phyloP scores from a whole-genome alignment of 2,888 invertebrate genomes.

The Drosophila prolongata region DNA sequence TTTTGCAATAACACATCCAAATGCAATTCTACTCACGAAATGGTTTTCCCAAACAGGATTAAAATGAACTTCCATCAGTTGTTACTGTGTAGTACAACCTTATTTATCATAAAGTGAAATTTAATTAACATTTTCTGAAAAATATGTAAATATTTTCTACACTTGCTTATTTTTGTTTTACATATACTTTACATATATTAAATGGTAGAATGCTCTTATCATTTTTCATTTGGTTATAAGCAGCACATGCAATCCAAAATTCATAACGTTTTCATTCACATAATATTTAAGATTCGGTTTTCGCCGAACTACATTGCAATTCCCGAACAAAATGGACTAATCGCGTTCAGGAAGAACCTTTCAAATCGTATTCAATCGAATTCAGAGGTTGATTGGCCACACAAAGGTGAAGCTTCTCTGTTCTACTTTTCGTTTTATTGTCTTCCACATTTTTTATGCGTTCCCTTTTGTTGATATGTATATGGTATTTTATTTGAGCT shows the following conservation, averaged over 20 bases:
- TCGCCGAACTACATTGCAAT: slow-evolving; percentile 3
- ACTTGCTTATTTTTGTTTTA: too few relatives aligned
- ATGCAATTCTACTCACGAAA: neutral
- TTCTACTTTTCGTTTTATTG: slow-evolving; percentile 28
- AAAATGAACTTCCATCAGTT: too few relatives aligned
- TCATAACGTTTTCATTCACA: neutral
- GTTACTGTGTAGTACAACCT: too few relatives aligned
- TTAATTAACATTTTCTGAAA: too few relatives aligned
- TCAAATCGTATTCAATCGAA: slow-evolving; percentile 34
- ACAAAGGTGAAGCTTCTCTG: slow-evolving; percentile 43
- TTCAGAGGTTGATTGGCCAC: slow-evolving; percentile 39
- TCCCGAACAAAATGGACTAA: slow-evolving; percentile 10
- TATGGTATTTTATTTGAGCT: slow-evolving; percentile 3
- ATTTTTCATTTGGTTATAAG: neutral
- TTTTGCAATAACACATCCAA: neutral
- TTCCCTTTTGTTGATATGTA: slow-evolving; percentile 5
- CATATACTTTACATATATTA: too few relatives aligned
- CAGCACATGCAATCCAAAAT: neutral
- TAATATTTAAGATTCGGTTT: slow-evolving; percentile 9
- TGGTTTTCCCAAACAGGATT: neutral
- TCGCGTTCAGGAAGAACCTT: slow-evolving; percentile 34
- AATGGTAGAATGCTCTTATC: too few relatives aligned
- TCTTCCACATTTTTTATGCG: slow-evolving; percentile 15
- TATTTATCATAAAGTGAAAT: too few relatives aligned
- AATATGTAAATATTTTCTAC: too few relatives aligned